phyloP scores from a whole-genome alignment of 2,888 invertebrate genomes.

The Drosophila tripunctata region DNA sequence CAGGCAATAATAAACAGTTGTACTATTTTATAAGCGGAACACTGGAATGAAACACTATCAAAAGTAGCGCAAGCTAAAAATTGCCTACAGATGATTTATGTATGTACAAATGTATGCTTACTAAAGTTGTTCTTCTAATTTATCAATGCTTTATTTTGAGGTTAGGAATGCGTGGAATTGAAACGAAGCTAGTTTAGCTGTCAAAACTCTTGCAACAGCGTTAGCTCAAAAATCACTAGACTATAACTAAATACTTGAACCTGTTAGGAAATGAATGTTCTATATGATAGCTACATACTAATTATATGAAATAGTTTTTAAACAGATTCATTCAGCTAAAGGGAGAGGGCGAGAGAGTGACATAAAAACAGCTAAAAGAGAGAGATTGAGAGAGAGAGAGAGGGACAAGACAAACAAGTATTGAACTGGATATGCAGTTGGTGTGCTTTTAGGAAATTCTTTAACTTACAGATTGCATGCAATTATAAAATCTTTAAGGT shows the following conservation, averaged over 20 bases:
- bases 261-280: slow-evolving; percentile 22
- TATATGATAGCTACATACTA: slow-evolving; percentile 17
- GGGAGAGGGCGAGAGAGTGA: not conserved
- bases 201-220: slow-evolving; percentile 19
- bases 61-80: no score
- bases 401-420: not conserved
- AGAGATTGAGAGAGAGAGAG: not conserved
- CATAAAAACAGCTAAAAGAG: not conserved
- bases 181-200: not conserved
- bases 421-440: not conserved
- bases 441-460: slow-evolving; percentile 7
- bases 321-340: slow-evolving; percentile 4
- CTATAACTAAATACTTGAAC: not conserved
- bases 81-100: not conserved
- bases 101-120: not conserved
- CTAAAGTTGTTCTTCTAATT: no score
- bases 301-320: slow-evolving; percentile 1
- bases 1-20: slow-evolving; percentile 5
- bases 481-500: slow-evolving; percentile 24
- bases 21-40: not conserved
- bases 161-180: not conserved
- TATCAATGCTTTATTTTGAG: not conserved
- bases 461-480: slow-evolving; percentile 40
- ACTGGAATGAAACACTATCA: not conserved
- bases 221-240: slow-evolving; percentile 2